Percentiles rank a stretch among this genome's conserved stretches.
phyloP scores from a whole-genome alignment of 2,797 vertebrate species.

The Leucoraja ocellata region DNA sequence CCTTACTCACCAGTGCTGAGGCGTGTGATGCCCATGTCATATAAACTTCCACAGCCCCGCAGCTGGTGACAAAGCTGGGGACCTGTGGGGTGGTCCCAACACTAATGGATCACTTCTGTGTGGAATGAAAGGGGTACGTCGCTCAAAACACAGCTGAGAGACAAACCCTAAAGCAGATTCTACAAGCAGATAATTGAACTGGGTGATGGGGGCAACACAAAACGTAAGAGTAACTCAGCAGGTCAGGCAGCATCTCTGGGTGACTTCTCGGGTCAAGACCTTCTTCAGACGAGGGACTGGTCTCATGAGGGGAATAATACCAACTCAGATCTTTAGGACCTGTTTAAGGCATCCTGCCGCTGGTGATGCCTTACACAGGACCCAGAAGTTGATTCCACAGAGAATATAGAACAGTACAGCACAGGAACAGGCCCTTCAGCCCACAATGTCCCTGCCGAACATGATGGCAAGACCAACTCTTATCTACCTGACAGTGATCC shows the following conservation, averaged over 20 bases:
- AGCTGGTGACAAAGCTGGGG: not conserved
- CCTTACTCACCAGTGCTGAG: too few species aligned
- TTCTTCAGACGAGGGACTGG: too few species aligned
- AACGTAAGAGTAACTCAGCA: too few species aligned
- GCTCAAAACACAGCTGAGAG: not conserved
- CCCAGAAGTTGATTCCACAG: not conserved
- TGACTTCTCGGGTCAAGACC: too few species aligned
- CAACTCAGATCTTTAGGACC: not conserved
- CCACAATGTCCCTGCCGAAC: too few species aligned
- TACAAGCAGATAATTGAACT: not conserved
- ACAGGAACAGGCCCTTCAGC: too few species aligned
- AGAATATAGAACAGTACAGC: too few species aligned
- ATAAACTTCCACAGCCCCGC: not conserved
- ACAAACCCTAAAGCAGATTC: constrained; percentile 4
- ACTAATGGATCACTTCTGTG: not conserved
- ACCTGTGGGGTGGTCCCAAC: not conserved
- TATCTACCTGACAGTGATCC: too few species aligned
- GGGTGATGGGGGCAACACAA: not conserved
- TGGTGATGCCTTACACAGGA: not conserved
- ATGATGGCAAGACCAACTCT: too few species aligned
- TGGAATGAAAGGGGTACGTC: not conserved
- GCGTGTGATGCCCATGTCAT: too few species aligned
- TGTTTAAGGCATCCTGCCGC: not conserved
- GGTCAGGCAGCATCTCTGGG: too few species aligned
- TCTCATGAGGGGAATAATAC: not conserved